Percentiles rank a stretch among this genome's conserved stretches.
Conservation (phyloP, 2,797 vertebrate species). For the Platalea minor region DNA sequence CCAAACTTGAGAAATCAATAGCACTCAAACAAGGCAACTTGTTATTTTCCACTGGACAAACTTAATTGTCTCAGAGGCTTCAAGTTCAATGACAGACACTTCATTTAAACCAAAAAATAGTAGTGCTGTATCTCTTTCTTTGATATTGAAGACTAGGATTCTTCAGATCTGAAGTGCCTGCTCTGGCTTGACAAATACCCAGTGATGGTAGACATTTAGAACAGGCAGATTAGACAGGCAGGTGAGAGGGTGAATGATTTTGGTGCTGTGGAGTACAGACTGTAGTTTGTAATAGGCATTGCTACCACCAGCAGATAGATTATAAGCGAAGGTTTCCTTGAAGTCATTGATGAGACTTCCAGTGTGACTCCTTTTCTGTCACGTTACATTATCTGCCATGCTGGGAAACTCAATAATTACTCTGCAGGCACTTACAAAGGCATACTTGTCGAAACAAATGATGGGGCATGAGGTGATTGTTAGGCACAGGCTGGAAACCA, state of each 20-base stretch:
- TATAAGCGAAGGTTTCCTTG: not conserved
- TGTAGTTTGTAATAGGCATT: not conserved
- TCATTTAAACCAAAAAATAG: not conserved
- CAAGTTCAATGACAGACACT: not conserved
- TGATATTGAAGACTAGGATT: not conserved
- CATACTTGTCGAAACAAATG: not conserved
- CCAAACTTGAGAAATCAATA: not conserved
- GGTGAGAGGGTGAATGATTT: not conserved
- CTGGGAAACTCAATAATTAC: constrained; percentile 16
- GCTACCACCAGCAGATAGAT: not conserved
- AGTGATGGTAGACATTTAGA: not conserved
- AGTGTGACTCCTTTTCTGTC: not conserved
- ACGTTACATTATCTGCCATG: not conserved
- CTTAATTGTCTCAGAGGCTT: not conserved
- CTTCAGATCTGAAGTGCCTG: not conserved
- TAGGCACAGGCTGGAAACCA: not conserved
- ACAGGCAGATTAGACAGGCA: not conserved
- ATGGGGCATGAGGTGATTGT: not conserved
- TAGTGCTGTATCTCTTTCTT: not conserved
- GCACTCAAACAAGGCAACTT: not conserved
- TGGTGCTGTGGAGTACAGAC: not conserved
- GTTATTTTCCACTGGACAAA: not conserved
- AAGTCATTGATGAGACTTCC: not conserved
- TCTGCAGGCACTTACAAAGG: not conserved
- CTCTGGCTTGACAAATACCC: not conserved